phyloP scores from a whole-genome alignment of 2,797 vertebrate genomes.

The Ambastaia sidthimunki region DNA sequence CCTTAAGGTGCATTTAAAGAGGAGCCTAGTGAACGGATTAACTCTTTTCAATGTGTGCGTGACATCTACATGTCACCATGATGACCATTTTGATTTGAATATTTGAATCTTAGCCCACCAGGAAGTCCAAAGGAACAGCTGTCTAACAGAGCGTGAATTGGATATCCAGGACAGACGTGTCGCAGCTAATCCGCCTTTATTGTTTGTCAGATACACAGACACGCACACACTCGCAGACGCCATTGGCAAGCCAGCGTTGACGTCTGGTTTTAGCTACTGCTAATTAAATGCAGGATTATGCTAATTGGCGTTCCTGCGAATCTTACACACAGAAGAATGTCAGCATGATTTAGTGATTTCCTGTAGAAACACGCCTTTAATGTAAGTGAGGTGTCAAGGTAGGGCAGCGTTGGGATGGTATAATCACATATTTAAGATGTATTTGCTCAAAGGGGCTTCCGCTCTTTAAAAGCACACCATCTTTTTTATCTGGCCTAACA shows the following conservation, averaged over 20 bases:
- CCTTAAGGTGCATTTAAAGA: constrained; percentile 11
- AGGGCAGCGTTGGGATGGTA: constrained; percentile 10
- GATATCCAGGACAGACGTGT: constrained; percentile 58
- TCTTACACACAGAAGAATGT: constrained; percentile 68
- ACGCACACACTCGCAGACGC: constrained; percentile 57
- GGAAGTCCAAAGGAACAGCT: constrained; percentile 64
- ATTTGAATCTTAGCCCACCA: constrained; percentile 47
- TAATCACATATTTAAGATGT: constrained; percentile 36
- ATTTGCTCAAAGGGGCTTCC: constrained; percentile 25
- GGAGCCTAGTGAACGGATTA: background rate
- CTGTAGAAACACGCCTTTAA: constrained; percentile 65
- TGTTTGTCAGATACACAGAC: constrained; percentile 63
- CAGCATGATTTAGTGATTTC: constrained; percentile 57
- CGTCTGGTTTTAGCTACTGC: constrained; percentile 67
- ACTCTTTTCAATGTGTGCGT: background rate
- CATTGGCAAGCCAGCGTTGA: constrained; percentile 70
- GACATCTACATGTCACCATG: constrained; percentile 50
- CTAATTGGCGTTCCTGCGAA: constrained; percentile 72
- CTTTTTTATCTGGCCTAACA: constrained; percentile 13
- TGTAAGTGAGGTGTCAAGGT: constrained; percentile 43
- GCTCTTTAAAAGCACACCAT: background rate
- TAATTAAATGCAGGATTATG: constrained; percentile 81
- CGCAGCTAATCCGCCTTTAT: constrained; percentile 63
- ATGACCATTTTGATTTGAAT: constrained; percentile 48
- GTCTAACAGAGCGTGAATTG: constrained; percentile 49